Evolutionary conservation across 35 echinoderm and acorn worm genomes (phyloP).

Genomic region (Apostichopus californicus): DNA sequence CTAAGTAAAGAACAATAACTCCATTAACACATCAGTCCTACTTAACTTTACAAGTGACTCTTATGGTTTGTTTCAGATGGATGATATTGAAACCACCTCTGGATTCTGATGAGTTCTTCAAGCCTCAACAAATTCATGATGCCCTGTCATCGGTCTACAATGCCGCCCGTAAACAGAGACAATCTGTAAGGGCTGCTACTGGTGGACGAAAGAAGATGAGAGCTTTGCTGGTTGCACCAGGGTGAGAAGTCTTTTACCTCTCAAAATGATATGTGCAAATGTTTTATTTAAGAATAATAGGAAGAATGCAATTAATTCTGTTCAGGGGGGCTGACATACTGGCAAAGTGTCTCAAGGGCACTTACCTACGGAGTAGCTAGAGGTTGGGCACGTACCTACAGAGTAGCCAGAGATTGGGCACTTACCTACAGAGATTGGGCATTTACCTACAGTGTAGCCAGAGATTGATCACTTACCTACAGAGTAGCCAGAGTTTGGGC

Average conservation of each 20-base stretch:
- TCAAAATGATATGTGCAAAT: background rate
- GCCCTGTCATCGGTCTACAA: conserved; percentile 65
- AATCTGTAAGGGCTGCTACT: conserved; percentile 75
- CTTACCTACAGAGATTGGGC: too few species aligned
- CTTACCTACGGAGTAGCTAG: too few species aligned
- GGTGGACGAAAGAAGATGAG: conserved; percentile 92
- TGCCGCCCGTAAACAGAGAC: conserved; percentile 75
- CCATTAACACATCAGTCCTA: too few species aligned
- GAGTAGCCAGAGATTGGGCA: too few species aligned
- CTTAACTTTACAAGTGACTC: too few species aligned
- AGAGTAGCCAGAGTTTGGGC: too few species aligned
- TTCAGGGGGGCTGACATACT: too few species aligned
- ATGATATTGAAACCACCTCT: conserved; percentile 76
- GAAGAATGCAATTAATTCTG: background rate
- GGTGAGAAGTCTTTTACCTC: conserved; percentile 58
- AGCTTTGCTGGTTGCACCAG: conserved; percentile 77
- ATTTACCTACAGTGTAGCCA: too few species aligned
- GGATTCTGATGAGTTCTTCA: conserved; percentile 70
- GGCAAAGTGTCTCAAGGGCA: too few species aligned
- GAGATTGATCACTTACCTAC: too few species aligned
- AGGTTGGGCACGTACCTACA: too few species aligned
- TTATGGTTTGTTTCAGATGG: conserved; percentile 69
- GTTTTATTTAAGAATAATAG: background rate
- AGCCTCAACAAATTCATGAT: conserved; percentile 50
- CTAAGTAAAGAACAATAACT: too few species aligned